Percentiles rank a stretch among this genome's conserved stretches.
These are phyloP conservation scores for Cynoglossus semilaevis DNA, from an alignment of 2,113 vertebrate species.

Conservation along the genomic window DNA sequence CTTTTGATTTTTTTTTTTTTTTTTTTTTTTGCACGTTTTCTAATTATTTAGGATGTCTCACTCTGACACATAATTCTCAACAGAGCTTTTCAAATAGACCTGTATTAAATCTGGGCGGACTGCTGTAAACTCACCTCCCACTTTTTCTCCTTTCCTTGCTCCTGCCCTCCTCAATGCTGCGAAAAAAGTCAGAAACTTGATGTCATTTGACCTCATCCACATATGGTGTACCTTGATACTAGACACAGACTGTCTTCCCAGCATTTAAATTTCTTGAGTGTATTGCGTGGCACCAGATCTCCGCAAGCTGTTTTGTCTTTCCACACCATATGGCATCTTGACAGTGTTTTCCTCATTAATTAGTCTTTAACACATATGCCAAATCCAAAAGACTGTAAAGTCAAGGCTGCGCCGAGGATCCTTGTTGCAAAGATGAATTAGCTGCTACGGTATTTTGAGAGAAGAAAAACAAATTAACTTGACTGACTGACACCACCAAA, in stretches of 20 bases:
- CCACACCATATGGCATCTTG: conserved; percentile 78
- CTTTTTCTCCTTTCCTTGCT: neutral
- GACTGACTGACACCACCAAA: no score
- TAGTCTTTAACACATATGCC: conserved; percentile 81
- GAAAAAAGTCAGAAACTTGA: conserved; percentile 58
- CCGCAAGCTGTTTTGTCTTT: conserved; percentile 77
- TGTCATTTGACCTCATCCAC: conserved; percentile 74
- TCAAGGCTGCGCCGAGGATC: conserved; percentile 56
- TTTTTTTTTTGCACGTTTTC: no score
- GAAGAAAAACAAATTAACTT: conserved; percentile 21
- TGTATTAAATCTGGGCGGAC: no score
- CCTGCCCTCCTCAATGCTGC: conserved; percentile 3
- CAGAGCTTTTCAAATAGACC: no score
- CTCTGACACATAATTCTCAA: no score
- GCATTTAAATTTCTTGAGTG: conserved; percentile 68
- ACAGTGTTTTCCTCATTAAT: conserved; percentile 81
- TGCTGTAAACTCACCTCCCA: conserved; percentile 6
- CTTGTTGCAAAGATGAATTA: conserved; percentile 61
- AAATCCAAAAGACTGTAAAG: conserved; percentile 76
- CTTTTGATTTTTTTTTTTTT: no score
- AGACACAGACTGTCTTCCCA: conserved; percentile 68
- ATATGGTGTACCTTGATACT: conserved; percentile 68
- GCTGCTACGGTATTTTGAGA: conserved; percentile 34
- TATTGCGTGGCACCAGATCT: conserved; percentile 68
- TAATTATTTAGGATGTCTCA: no score